Base-by-base conservation (phyloP, 2,888 invertebrate genomes). In the Plebejus argus region DNA sequence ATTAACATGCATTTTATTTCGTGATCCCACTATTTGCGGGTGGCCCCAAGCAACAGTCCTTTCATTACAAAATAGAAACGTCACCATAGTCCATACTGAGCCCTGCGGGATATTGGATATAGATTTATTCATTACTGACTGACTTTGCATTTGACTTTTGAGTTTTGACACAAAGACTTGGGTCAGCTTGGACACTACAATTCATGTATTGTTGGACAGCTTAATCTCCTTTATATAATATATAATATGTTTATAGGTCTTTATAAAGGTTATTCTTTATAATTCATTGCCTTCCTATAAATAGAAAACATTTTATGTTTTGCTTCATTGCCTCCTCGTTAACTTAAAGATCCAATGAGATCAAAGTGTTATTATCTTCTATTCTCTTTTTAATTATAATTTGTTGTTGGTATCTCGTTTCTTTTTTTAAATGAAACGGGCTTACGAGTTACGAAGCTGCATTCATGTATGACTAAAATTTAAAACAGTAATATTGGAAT, bases 11-110 rank as follows among this genome's bases (percentile, higher is more conserved):
- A 85, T 85, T 85, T 82, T 84, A 81, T 80, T 81, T 82, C 81
- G 81, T 82, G 81, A 81, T 83, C 80, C 86, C 84, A 87, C 89
- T 89, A 88, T 88, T 89, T 87, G 89, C 87, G 92, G 92, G 93
- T 92, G 92, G 91, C 86, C 91, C 82, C 81, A 81, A 82, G 83
- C 82, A 83, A 83, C 84, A 82, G 82, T 83, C 85, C 88, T 89
- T 86, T 89, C 84, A 83, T 81, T 83, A 82, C 83, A 82, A 88
- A 89, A 90, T 90, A 86, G 87, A 89, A 87, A 89, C 87, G 86
- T 90, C 88, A 89, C 85, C n/a, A n/a, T n/a, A n/a, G n/a, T n/a
- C n/a, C 85, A 86, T 88, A 83, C 81, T 80, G 82, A 84, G 79
- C 80, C 80, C 86, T 82, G 83, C 84, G 82, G 85, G 85, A 85